Percentiles rank a stretch among this genome's conserved stretches.
These are phyloP conservation scores for Hypercompe scribonia DNA, from an alignment of 2,888 invertebrate species.

Conservation along the genomic window DNA sequence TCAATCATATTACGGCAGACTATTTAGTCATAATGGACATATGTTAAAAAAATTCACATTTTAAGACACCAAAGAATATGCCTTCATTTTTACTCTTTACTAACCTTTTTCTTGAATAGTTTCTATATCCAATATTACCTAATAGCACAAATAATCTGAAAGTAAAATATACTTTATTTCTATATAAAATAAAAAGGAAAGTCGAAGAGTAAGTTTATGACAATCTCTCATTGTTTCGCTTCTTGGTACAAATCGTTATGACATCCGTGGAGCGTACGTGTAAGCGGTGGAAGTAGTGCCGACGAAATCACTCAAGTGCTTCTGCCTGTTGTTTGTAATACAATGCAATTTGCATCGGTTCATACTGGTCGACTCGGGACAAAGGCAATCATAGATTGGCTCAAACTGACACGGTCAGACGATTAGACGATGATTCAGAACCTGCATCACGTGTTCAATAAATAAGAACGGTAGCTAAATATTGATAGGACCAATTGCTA, in stretches of 20 bases:
- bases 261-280: neutral
- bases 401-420: neutral
- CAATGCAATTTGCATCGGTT: conserved; percentile 10
- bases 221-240: conserved; percentile 3
- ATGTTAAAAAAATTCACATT: neutral
- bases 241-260: conserved; percentile 5
- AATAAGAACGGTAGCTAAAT: neutral
- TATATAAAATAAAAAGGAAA: neutral
- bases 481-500: neutral
- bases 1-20: neutral
- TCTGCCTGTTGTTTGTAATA: neutral
- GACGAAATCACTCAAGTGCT: neutral
- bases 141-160: neutral
- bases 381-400: neutral
- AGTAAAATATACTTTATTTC: neutral
- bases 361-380: conserved; percentile 1
- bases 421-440: neutral
- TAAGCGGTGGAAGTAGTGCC: neutral
- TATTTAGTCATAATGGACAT: neutral
- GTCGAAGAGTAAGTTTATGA: neutral
- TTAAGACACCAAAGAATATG: neutral
- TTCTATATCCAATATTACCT: too few species aligned
- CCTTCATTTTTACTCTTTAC: too few species aligned
- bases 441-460: neutral
- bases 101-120: too few species aligned